phyloP scores from a whole-genome alignment of 2,888 invertebrate genomes.

The Chalcis sispes region DNA sequence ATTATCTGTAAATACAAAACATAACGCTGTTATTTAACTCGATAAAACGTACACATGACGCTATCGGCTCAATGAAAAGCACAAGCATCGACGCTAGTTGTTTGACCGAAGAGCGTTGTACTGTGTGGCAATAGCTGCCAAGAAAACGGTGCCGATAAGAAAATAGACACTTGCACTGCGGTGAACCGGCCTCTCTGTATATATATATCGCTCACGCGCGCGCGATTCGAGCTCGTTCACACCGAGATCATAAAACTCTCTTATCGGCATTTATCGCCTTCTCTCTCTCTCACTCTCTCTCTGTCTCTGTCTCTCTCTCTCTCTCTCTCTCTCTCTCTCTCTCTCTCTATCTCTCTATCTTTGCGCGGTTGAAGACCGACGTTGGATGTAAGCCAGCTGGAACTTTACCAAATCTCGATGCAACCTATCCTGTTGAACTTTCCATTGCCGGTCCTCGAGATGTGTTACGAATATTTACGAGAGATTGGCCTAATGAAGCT shows the following conservation, averaged over 20 bases:
- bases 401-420: slow-evolving; percentile 30
- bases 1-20: too few relatives aligned
- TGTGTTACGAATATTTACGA: slow-evolving; percentile 44
- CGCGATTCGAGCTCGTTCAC: too few relatives aligned
- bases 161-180: slow-evolving; percentile 31
- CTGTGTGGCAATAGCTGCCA: neutral
- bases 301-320: too few relatives aligned
- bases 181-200: slow-evolving; percentile 19
- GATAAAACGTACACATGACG: too few relatives aligned
- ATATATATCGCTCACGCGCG: too few relatives aligned
- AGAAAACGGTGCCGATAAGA: slow-evolving; percentile 18
- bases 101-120: neutral
- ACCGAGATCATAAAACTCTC: slow-evolving; percentile 29
- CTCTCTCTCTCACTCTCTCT: neutral
- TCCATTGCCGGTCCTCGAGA: slow-evolving; percentile 3
- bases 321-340: too few relatives aligned
- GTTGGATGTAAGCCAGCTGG: slow-evolving; percentile 24
- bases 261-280: slow-evolving; percentile 30
- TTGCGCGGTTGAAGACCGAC: too few relatives aligned
- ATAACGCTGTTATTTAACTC: too few relatives aligned
- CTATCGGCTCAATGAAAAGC: neutral
- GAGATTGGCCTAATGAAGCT: slow-evolving; percentile 37
- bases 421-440: slow-evolving; percentile 6
- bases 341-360: too few relatives aligned
- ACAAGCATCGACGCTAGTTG: neutral